Conservation (phyloP, 1,140 invertebrate genomes). For the Penaeus vannamei region DNA sequence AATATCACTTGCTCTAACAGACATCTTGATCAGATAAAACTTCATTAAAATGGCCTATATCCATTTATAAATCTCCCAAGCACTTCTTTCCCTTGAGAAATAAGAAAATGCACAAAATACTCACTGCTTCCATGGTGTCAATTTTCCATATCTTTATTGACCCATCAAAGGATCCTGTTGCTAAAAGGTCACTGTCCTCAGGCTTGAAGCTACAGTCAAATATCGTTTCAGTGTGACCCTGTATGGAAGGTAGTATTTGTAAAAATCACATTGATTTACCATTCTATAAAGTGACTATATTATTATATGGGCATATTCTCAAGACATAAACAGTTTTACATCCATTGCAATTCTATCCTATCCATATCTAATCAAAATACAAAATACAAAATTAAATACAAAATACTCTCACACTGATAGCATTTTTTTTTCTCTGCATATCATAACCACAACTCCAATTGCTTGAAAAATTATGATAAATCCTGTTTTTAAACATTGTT, state of each 20-base stretch:
- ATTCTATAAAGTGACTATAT: background rate
- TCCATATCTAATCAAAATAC: too few relatives aligned
- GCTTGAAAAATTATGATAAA: too few relatives aligned
- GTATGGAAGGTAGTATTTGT: background rate
- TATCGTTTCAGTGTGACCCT: conserved; percentile 75
- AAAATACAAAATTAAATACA: too few relatives aligned
- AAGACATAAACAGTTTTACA: too few relatives aligned
- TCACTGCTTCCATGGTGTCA: conserved; percentile 70
- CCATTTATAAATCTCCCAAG: background rate
- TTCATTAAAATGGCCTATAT: too few relatives aligned
- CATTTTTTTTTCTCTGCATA: too few relatives aligned
- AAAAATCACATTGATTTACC: background rate
- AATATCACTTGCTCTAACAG: background rate
- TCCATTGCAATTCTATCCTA: too few relatives aligned
- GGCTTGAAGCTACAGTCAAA: conserved; percentile 75
- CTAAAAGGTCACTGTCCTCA: conserved; percentile 72
- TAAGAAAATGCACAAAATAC: conserved; percentile 3
- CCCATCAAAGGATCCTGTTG: conserved; percentile 75
- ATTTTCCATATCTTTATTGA: conserved; percentile 75
- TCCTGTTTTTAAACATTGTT: too few relatives aligned
- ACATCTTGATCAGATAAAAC: too few relatives aligned
- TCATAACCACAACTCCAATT: too few relatives aligned
- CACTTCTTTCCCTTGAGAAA: background rate
- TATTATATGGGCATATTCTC: too few relatives aligned
- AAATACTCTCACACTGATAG: too few relatives aligned